These are phyloP conservation scores for Acanthococcus lagerstroemiae DNA, from an alignment of 2,888 invertebrate genomes.

Conservation along the genomic window DNA sequence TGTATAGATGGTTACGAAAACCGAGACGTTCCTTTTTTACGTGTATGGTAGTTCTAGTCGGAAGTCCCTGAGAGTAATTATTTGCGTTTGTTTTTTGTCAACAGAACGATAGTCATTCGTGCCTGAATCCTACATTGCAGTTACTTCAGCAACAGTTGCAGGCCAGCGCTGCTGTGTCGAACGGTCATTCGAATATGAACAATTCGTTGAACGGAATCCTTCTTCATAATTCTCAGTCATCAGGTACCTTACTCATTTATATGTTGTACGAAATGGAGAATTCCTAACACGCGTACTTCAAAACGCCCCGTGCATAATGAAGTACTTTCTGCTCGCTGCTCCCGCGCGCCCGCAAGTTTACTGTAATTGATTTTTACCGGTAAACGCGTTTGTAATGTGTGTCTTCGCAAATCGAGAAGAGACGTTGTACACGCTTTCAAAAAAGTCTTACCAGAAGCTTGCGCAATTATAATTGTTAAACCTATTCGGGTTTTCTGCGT, in stretches of 20 bases:
- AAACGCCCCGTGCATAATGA: neutral
- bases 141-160: constrained; percentile 43
- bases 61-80: neutral
- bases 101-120: constrained; percentile 36
- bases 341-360: neutral
- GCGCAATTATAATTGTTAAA: too few species aligned
- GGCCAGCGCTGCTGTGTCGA: constrained; percentile 40
- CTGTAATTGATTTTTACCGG: neutral
- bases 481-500: too few species aligned
- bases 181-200: constrained; percentile 38
- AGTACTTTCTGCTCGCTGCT: neutral
- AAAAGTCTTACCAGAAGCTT: too few species aligned
- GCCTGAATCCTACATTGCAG: constrained; percentile 40
- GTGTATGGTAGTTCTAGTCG: neutral
- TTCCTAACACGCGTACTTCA: neutral
- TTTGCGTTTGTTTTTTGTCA: constrained; percentile 7
- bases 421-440: too few species aligned
- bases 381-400: neutral
- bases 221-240: constrained; percentile 36
- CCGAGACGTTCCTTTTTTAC: too few species aligned
- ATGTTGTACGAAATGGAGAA: neutral
- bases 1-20: too few species aligned
- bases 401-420: neutral
- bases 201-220: constrained; percentile 38
- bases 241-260: constrained; percentile 10